Conservation (phyloP, 2,113 vertebrate species). For the Rousettus leschenaultii region DNA sequence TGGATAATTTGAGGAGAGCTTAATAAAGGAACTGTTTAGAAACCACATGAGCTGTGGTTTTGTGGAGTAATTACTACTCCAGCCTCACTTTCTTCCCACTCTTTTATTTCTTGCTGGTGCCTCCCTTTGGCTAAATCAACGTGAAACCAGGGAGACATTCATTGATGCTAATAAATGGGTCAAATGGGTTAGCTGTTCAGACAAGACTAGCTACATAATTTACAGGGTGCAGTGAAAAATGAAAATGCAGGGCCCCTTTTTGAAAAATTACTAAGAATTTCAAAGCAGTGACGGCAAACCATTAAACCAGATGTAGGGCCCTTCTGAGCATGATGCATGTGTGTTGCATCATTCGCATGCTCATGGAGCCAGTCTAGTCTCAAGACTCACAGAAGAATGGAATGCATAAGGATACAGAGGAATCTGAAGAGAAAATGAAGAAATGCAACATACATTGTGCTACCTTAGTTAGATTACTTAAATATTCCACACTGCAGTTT, state of each 20-base stretch:
- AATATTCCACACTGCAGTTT: background rate
- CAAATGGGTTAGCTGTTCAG: background rate
- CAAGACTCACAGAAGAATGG: background rate
- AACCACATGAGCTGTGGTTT: background rate
- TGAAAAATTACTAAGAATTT: background rate
- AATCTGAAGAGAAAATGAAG: background rate
- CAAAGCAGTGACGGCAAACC: background rate
- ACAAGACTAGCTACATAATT: background rate
- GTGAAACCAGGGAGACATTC: background rate
- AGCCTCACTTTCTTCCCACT: background rate
- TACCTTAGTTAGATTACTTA: background rate
- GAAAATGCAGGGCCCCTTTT: background rate
- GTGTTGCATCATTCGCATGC: background rate
- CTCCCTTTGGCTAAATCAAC: background rate
- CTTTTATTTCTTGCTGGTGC: background rate
- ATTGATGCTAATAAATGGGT: background rate
- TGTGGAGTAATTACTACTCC: background rate
- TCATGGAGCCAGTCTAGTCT: background rate
- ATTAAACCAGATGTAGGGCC: background rate
- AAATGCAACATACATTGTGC: background rate
- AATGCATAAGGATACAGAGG: background rate
- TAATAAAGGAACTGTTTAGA: slow-evolving; percentile 26
- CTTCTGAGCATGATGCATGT: background rate
- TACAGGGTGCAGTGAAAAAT: background rate
- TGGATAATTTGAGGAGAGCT: background rate